Evolutionary conservation across 2,888 invertebrate genomes (phyloP), one percentile per base, ranked within the genome.

Genomic region (Agriopis leucophaearia): DNA sequence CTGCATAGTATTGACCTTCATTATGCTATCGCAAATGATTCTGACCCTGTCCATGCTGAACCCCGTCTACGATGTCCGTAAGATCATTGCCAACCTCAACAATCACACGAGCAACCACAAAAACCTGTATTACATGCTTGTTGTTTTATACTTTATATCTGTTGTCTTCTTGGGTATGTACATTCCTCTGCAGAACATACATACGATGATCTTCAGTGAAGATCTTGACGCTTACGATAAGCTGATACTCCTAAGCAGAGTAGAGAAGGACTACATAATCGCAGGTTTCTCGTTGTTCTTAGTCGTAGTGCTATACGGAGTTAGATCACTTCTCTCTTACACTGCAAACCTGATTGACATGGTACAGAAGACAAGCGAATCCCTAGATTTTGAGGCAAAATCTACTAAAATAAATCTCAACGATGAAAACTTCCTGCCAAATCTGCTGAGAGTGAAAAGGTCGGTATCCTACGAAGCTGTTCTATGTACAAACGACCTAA

Each of bases 201-300:
- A 86, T 63, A 75, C 68, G 13, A 64, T 92, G 47, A 85, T 89
- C 13, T 83, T 84, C 12, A 69, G 58, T 1, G 71, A 77, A 2
- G 45, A 71, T 1, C 59, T 86, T 0, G 76, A 79, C 12, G 81
- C 86, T 1, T 77, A 81, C 45, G 86, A 92, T 0, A 91, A 89
- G 70, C 7, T 87, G 4, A 51, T 82, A 0, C 55, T 89, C 1
- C 66, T 91, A 1, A 83, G 79, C 50, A 81, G 78, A n/a, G 78
- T 88, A 0, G 90, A 91, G 66, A 90, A 87, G 78, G 88, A 88
- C 65, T 92, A 91, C 64, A 82, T 88, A 0, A 84, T 90, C 13
- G 85, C 91, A 64, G 91, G 91, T n/a, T 91, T 90, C 62, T 92
- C 92, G 0, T 78, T 92, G 12, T 91, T 90, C 64, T 73, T 92